phyloP scores from a whole-genome alignment of 2,113 vertebrate species.

The Marcusenius ussheri region DNA sequence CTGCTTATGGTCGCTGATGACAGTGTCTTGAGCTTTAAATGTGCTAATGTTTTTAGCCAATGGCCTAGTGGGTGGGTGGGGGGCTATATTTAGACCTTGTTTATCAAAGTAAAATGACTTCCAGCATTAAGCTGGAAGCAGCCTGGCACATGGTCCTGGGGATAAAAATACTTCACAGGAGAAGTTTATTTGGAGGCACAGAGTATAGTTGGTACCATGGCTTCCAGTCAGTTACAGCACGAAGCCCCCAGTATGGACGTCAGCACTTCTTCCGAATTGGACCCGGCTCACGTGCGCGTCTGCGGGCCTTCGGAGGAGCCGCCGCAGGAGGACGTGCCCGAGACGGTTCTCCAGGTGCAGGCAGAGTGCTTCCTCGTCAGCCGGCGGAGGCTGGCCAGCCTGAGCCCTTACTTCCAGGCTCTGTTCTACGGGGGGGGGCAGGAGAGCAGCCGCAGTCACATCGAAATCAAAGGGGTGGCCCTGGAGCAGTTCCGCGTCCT shows the following conservation, averaged over 20 bases:
- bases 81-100: slow-evolving; percentile 33
- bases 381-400: slow-evolving; percentile 55
- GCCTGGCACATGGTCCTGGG: background rate
- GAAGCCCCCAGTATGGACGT: slow-evolving; percentile 17
- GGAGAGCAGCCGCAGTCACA: slow-evolving; percentile 57
- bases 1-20: background rate
- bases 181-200: slow-evolving; percentile 35
- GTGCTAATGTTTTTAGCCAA: background rate
- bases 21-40: background rate
- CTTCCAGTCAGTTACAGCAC: slow-evolving; percentile 30
- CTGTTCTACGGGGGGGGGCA: slow-evolving; percentile 72
- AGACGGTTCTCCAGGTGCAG: slow-evolving; percentile 59
- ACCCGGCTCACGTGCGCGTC: too few relatives aligned
- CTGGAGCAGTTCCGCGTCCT: slow-evolving; percentile 60
- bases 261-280: slow-evolving; percentile 11
- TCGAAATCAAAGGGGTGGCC: slow-evolving; percentile 64
- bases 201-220: slow-evolving; percentile 43
- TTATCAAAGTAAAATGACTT: slow-evolving; percentile 32
- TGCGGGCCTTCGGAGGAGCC: slow-evolving; percentile 8
- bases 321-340: slow-evolving; percentile 22
- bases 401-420: slow-evolving; percentile 74
- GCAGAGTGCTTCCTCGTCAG: slow-evolving; percentile 66
- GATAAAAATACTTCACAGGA: slow-evolving; percentile 31
- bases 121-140: slow-evolving; percentile 9
- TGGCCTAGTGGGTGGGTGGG: background rate